Evolutionary conservation across 2,113 vertebrate genomes (phyloP).

Genomic region (Coryphaenoides rupestris): DNA sequence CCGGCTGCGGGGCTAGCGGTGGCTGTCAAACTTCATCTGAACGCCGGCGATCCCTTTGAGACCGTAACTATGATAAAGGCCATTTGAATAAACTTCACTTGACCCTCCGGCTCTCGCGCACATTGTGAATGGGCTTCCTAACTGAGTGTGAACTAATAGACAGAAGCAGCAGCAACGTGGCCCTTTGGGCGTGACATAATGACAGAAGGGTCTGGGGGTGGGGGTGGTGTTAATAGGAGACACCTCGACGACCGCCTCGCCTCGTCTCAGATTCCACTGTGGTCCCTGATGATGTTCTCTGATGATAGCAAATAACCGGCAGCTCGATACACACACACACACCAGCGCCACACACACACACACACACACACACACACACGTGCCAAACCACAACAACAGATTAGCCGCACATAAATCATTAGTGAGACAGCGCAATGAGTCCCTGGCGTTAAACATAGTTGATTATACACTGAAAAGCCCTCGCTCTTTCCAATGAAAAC

Average conservation of each 20-base stretch:
- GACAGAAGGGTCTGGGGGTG: slow-evolving; percentile 37
- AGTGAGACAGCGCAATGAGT: slow-evolving; percentile 48
- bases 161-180: slow-evolving; percentile 22
- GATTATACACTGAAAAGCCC: slow-evolving; percentile 70
- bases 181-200: slow-evolving; percentile 26
- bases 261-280: slow-evolving; percentile 36
- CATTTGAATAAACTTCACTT: too few relatives aligned
- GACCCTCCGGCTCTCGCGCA: not conserved
- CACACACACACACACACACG: slow-evolving; percentile 26
- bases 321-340: slow-evolving; percentile 30
- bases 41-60: too few relatives aligned
- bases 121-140: not conserved
- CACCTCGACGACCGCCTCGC: slow-evolving; percentile 33
- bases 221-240: slow-evolving; percentile 37
- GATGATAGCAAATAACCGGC: slow-evolving; percentile 49
- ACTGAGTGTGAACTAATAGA: slow-evolving; percentile 46
- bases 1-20: too few relatives aligned
- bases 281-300: slow-evolving; percentile 48
- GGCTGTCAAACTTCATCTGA: too few relatives aligned
- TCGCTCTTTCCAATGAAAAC: slow-evolving; percentile 60
- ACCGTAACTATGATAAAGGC: too few relatives aligned
- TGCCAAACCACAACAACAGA: slow-evolving; percentile 45
- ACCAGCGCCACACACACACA: slow-evolving; percentile 23
- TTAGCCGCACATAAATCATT: slow-evolving; percentile 66
- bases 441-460: slow-evolving; percentile 57